phyloP scores from a whole-genome alignment of 1,140 invertebrate species.

The Diplogasteroides magnus region DNA sequence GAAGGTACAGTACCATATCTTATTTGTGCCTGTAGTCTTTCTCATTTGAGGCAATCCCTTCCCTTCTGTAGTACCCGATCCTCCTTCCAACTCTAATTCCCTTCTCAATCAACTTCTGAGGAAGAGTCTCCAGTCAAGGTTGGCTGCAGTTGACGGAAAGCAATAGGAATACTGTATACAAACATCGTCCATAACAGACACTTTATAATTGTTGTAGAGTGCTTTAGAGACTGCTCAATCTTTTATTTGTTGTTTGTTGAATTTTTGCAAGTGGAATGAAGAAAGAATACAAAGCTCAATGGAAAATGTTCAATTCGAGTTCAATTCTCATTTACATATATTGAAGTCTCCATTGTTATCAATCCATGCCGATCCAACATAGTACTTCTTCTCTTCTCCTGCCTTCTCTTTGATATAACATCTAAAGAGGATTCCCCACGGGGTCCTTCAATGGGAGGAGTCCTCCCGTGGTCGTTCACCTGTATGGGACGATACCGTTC shows the following conservation, averaged over 20 bases:
- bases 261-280: background rate
- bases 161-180: too few relatives aligned
- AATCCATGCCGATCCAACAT: background rate
- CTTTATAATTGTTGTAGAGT: background rate
- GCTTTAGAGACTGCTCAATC: background rate
- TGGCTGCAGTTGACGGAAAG: background rate
- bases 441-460: background rate
- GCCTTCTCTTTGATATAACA: background rate
- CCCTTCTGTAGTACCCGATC: constrained; percentile 16
- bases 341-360: background rate
- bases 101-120: constrained; percentile 17
- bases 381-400: background rate
- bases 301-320: too few relatives aligned
- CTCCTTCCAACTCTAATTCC: constrained; percentile 13
- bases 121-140: background rate
- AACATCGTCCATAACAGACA: too few relatives aligned
- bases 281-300: too few relatives aligned
- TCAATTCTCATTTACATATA: background rate
- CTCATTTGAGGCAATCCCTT: constrained; percentile 31
- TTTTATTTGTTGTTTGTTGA: background rate
- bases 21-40: constrained; percentile 14
- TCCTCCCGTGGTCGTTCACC: background rate
- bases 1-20: constrained; percentile 34
- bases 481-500: background rate
- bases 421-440: too few relatives aligned